Percentiles rank a stretch among this genome's conserved stretches.
phyloP scores from a whole-genome alignment of 2,113 vertebrate species.

The Calyptomena viridis region DNA sequence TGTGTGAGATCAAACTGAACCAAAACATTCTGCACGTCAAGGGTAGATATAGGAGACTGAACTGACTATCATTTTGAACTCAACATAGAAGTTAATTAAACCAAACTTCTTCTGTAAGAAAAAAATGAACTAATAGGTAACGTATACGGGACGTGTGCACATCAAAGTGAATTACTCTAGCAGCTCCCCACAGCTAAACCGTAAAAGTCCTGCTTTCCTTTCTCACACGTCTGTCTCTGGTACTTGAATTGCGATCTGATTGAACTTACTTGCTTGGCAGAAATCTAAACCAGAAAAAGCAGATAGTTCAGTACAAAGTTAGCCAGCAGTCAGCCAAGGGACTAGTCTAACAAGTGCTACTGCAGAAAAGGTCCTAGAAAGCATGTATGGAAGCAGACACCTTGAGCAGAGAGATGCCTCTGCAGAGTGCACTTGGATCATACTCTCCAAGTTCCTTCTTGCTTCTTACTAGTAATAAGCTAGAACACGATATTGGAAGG shows the following conservation, averaged over 20 bases:
- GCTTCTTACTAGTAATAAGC: not conserved
- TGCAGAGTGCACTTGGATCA: not conserved
- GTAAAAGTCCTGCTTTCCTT: not conserved
- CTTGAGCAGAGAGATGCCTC: not conserved
- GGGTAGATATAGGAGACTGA: not conserved
- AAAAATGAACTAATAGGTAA: not conserved
- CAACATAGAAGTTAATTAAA: not conserved
- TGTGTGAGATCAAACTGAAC: not conserved
- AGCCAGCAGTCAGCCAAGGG: not conserved
- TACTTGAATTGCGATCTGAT: not conserved
- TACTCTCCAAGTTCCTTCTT: not conserved
- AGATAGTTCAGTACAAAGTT: not conserved
- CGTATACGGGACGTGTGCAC: not conserved
- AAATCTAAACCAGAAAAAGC: slow-evolving; percentile 44
- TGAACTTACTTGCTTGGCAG: not conserved
- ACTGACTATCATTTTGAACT: not conserved
- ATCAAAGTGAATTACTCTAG: not conserved
- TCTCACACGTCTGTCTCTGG: not conserved
- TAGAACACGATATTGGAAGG: not conserved
- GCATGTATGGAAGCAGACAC: not conserved
- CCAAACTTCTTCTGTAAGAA: not conserved
- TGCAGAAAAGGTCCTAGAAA: not conserved
- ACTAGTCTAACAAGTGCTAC: not conserved
- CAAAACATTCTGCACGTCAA: not conserved
- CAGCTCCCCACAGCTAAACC: not conserved